A percentile compares a stretch with the other conserved stretches of the same genome.
phyloP scores from a whole-genome alignment of 2,113 vertebrate genomes.

The Brevimyrus niger region DNA sequence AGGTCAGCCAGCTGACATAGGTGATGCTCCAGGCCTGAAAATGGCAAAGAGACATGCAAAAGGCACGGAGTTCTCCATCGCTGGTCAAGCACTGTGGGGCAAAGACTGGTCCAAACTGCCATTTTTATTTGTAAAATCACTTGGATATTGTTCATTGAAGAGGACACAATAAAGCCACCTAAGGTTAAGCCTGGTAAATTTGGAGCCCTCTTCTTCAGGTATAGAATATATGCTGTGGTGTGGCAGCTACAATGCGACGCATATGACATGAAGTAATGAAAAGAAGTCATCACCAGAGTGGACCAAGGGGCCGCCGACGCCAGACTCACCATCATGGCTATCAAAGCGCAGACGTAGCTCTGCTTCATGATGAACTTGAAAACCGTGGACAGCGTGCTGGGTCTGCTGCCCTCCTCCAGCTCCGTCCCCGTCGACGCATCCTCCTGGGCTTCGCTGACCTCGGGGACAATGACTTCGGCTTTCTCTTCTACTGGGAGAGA shows the following conservation, averaged over 20 bases:
- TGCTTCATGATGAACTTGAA: constrained; percentile 97
- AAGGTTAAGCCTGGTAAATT: not conserved
- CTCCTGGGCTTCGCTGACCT: constrained; percentile 59
- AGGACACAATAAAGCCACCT: not conserved
- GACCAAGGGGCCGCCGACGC: not conserved
- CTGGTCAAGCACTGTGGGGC: not conserved
- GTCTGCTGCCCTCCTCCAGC: constrained; percentile 59
- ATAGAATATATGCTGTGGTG: not conserved
- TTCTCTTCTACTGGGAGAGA: constrained; percentile 46
- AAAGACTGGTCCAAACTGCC: not conserved
- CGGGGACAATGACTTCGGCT: constrained; percentile 47
- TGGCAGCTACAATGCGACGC: not conserved
- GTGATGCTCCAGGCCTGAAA: constrained; percentile 93
- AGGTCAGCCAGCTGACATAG: constrained; percentile 94
- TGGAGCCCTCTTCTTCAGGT: not conserved
- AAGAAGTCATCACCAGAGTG: not conserved
- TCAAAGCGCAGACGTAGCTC: constrained; percentile 95
- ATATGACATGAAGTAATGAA: not conserved
- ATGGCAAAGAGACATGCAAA: not conserved
- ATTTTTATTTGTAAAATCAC: not conserved
- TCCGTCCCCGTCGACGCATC: constrained; percentile 53
- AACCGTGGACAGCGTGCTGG: constrained; percentile 72
- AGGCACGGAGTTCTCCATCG: not conserved
- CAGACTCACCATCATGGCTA: constrained; percentile 92
- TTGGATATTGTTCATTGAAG: not conserved